A percentile compares a stretch with the other conserved stretches of the same genome.
These are phyloP conservation scores for Eudasyphora cyanicolor DNA, from an alignment of 2,888 invertebrate species.

Conservation along the genomic window DNA sequence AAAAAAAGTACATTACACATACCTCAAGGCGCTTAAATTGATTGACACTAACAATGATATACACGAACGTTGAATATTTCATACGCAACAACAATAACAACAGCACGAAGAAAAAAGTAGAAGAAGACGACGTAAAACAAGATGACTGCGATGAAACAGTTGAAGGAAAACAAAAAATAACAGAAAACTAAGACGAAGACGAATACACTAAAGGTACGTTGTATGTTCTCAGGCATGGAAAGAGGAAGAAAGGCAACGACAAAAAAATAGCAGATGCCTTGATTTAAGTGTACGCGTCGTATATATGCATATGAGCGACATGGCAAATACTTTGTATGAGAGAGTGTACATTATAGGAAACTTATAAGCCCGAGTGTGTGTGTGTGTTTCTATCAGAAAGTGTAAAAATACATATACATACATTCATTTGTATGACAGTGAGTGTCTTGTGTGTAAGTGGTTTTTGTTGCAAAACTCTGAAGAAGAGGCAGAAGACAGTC, in stretches of 20 bases:
- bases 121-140: background rate
- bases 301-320: slow-evolving; percentile 16
- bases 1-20: slow-evolving; percentile 27
- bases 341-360: too few relatives aligned
- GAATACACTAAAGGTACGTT: background rate
- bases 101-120: background rate
- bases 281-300: slow-evolving; percentile 47
- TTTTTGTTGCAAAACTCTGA: slow-evolving; percentile 14
- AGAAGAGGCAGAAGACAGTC: background rate
- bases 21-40: slow-evolving; percentile 65
- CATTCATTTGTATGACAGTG: background rate
- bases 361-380: background rate
- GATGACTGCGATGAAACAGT: background rate
- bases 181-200: background rate
- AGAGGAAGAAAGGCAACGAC: background rate
- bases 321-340: background rate
- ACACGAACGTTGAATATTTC: slow-evolving; percentile 53
- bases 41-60: slow-evolving; percentile 63
- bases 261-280: slow-evolving; percentile 45
- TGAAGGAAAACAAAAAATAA: background rate
- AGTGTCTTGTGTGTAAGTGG: slow-evolving; percentile 20
- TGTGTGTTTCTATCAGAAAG: background rate
- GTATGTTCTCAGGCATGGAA: background rate
- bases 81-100: slow-evolving; percentile 24
- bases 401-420: background rate